A percentile compares a stretch with the other conserved stretches of the same genome.
Conservation (phyloP, 2,113 vertebrate genomes). For the Corynorhinus townsendii region DNA sequence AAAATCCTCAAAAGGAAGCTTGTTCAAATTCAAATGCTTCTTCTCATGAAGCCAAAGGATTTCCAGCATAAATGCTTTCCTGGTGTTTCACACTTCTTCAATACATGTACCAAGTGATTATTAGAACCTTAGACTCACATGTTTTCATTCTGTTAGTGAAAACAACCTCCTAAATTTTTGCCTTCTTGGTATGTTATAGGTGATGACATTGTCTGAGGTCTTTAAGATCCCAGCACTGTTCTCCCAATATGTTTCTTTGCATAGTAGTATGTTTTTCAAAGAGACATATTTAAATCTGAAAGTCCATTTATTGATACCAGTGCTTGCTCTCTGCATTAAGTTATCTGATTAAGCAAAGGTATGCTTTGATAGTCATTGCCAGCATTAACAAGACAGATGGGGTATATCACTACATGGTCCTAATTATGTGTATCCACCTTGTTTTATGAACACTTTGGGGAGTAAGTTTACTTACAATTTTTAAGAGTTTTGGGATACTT, state of each 20-base stretch:
- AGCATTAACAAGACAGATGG: not conserved
- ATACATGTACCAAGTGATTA: not conserved
- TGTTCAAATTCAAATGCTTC: not conserved
- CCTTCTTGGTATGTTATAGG: not conserved
- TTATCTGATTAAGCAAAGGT: not conserved
- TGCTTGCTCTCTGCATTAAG: not conserved
- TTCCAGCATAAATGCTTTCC: not conserved
- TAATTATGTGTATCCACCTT: not conserved
- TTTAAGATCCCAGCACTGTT: not conserved
- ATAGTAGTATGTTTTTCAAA: not conserved
- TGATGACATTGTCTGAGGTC: not conserved
- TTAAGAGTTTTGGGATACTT: slow-evolving; percentile 9
- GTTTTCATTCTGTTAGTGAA: not conserved
- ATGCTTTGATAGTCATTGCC: not conserved
- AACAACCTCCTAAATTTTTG: not conserved
- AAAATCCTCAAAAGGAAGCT: not conserved
- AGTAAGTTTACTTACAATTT: slow-evolving; percentile 6
- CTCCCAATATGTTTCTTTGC: not conserved
- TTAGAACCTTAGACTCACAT: not conserved
- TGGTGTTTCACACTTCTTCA: not conserved
- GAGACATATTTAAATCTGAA: not conserved
- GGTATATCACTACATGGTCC: not conserved
- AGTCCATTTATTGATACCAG: not conserved
- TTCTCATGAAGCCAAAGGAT: not conserved
- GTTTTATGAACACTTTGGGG: slow-evolving; percentile 4